Percentiles rank a stretch among this genome's conserved stretches.
These are phyloP conservation scores for Chionodraco myersi DNA, from an alignment of 2,113 vertebrate species.

Conservation along the genomic window DNA sequence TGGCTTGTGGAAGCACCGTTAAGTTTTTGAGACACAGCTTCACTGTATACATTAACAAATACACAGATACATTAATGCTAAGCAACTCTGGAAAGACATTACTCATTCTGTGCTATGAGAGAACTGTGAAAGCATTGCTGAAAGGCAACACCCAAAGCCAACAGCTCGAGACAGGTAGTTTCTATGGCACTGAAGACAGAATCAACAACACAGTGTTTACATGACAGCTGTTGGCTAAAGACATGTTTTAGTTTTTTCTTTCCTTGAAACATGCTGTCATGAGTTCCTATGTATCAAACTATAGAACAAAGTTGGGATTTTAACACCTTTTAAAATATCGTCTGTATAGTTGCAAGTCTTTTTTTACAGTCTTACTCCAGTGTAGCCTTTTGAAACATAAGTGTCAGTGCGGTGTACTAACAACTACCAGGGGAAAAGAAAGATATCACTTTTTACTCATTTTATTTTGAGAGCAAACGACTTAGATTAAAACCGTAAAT, in stretches of 20 bases:
- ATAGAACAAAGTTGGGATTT: slow-evolving; percentile 16
- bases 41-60: slow-evolving; percentile 51
- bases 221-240: slow-evolving; percentile 70
- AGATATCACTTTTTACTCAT: neutral
- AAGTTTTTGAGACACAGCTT: slow-evolving; percentile 37
- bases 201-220: slow-evolving; percentile 71
- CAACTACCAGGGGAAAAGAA: neutral
- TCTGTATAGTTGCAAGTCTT: neutral
- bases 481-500: neutral
- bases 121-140: slow-evolving; percentile 69
- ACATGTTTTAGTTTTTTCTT: slow-evolving; percentile 19
- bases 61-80: slow-evolving; percentile 54
- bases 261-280: slow-evolving; percentile 45
- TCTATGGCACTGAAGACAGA: slow-evolving; percentile 71
- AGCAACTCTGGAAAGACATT: slow-evolving; percentile 67
- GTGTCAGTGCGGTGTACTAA: neutral
- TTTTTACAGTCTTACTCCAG: neutral
- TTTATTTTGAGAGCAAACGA: neutral
- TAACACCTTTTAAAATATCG: neutral
- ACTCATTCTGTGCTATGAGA: slow-evolving; percentile 66
- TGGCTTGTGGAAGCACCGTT: slow-evolving; percentile 14
- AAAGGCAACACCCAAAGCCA: slow-evolving; percentile 65
- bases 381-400: neutral
- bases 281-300: slow-evolving; percentile 27
- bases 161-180: slow-evolving; percentile 76